Percentiles rank a stretch among this genome's conserved stretches.
Evolutionary conservation across 2,888 invertebrate species (phyloP).

Genomic region (Eretmocerus hayati): DNA sequence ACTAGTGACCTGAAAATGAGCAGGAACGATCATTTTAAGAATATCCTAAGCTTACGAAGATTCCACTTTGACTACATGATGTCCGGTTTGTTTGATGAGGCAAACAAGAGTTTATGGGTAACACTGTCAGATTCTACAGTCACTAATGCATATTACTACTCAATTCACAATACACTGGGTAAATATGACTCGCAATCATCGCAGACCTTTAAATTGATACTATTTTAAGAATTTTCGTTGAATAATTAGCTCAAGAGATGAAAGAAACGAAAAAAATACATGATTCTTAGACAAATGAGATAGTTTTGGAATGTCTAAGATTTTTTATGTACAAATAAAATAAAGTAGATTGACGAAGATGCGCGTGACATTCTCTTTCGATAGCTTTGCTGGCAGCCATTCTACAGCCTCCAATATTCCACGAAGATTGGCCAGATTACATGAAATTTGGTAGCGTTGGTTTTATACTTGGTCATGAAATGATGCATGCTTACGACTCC

Average conservation of each 20-base stretch:
- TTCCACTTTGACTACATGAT: conserved; percentile 5
- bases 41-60: conserved; percentile 4
- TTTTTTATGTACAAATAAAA: too few relatives aligned
- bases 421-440: conserved; percentile 76
- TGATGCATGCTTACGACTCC: conserved; percentile 83
- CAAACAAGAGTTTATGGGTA: conserved; percentile 8
- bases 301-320: too few relatives aligned
- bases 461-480: conserved; percentile 85
- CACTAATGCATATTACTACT: conserved; percentile 8
- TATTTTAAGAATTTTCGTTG: too few relatives aligned
- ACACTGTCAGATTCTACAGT: neutral
- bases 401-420: conserved; percentile 85
- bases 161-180: conserved; percentile 3
- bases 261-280: too few relatives aligned
- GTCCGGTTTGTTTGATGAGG: neutral
- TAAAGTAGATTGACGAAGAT: too few relatives aligned
- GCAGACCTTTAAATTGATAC: too few relatives aligned
- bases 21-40: neutral
- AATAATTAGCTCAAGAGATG: too few relatives aligned
- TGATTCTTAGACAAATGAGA: too few relatives aligned
- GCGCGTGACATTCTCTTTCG: too few relatives aligned
- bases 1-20: neutral
- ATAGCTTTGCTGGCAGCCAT: conserved; percentile 79
- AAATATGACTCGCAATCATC: too few relatives aligned
- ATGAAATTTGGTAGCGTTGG: conserved; percentile 89